Evolutionary conservation across 2,797 vertebrate genomes (phyloP).

Genomic region (Antennarius maculatus): DNA sequence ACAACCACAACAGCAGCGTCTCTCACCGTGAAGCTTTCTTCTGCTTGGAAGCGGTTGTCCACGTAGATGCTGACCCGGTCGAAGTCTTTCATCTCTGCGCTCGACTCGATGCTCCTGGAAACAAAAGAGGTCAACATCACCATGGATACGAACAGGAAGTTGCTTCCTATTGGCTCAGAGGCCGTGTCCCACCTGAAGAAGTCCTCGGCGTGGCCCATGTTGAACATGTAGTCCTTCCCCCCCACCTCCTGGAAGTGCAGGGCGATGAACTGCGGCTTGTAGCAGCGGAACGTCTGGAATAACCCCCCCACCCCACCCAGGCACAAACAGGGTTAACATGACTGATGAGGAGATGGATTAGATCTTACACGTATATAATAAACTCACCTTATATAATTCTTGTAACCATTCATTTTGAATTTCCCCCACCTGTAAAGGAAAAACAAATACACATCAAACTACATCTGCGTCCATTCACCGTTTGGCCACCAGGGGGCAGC

Average conservation of each 20-base stretch:
- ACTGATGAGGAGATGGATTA: too few relatives aligned
- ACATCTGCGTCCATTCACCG: neutral
- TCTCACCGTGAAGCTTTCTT: conserved; percentile 85
- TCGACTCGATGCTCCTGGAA: conserved; percentile 79
- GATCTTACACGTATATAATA: too few relatives aligned
- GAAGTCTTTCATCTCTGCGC: conserved; percentile 82
- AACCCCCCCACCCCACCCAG: conserved; percentile 3
- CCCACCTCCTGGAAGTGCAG: conserved; percentile 88
- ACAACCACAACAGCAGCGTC: neutral
- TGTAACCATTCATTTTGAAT: conserved; percentile 85
- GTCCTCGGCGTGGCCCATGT: conserved; percentile 80
- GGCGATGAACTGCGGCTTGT: conserved; percentile 82
- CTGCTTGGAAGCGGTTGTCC: conserved; percentile 79
- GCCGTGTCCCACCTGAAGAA: conserved; percentile 78
- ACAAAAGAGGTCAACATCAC: conserved; percentile 7
- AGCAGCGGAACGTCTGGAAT: conserved; percentile 75
- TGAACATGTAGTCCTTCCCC: conserved; percentile 83
- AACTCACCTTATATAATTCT: conserved; percentile 82
- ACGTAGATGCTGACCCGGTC: conserved; percentile 81
- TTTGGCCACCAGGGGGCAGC: neutral
- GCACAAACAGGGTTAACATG: conserved; percentile 5
- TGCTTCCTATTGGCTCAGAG: neutral
- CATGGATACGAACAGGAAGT: neutral
- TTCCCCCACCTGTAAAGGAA: conserved; percentile 76
- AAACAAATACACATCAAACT: conserved; percentile 23